Evolutionary conservation across 2,888 invertebrate genomes (phyloP), one percentile per base, ranked within the genome.

Genomic region (Laspeyria flexula): DNA sequence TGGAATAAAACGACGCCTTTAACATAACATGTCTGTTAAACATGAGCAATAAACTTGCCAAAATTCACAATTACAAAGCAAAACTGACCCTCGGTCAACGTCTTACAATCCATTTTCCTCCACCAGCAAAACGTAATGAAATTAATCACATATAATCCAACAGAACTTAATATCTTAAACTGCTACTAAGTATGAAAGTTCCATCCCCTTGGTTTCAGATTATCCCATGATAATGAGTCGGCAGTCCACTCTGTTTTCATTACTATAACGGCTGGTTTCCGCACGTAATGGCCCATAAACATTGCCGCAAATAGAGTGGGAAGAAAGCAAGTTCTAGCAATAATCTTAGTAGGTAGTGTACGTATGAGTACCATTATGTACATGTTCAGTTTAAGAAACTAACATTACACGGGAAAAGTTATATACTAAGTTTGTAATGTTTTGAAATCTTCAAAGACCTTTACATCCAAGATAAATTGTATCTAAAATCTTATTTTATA

Each of bases 271-370:
- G 81, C 78, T 83, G 81, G 86, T 85, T 86, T 81, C 84, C 79
- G 75, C 65, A 75, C 73, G 77, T 88, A 90, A 90, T 90, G 86
- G 90, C 59, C 88, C 68, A 90, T 90, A 90, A 90, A 90, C 85
- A 85, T 81, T 55, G 69, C 87, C 86, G 78, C 87, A 85, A 86
- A 85, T 83, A 83, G 83, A 81, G 75, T 68, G 74, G 81, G 79
- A 81, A 82, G 85, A 81, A 83, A 80, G 79, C 75, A 76, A 79
- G 72, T 77, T 80, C 67, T 59, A 56, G 82, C 77, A 83, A 83
- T 83, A 83, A 83, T 83, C 79, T 85, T 79, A 58, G 67, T 48
- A 42, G 25, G 25, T 25, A 25, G 25, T 25, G 18, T 37, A 33
- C 25, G 31, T 13, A 31, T 1, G 0, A 13, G 9, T 31, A 9